A percentile compares a stretch with the other conserved stretches of the same genome.
These are phyloP conservation scores for Dicrurus megarhynchus DNA, from an alignment of 2,113 vertebrate species.

Conservation along the genomic window DNA sequence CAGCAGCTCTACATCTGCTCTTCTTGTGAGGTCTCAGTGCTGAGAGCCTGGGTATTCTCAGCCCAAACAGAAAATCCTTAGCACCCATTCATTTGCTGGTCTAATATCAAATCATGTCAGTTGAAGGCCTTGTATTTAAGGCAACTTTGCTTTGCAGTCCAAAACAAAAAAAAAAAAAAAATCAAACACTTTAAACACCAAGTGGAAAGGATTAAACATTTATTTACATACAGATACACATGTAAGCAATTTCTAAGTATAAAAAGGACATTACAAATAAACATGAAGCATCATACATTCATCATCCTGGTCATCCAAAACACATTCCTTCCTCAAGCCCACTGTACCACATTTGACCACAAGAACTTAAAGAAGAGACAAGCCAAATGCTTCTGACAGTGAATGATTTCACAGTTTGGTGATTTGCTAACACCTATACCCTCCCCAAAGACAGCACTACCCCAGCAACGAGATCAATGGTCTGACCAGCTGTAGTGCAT, in stretches of 20 bases:
- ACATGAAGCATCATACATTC: conserved; percentile 69
- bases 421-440: conserved; percentile 15
- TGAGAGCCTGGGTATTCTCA: background rate
- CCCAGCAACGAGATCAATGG: background rate
- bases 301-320: conserved; percentile 62
- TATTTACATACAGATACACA: conserved; percentile 75
- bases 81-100: background rate
- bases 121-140: background rate
- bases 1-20: background rate
- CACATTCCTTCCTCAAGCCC: conserved; percentile 62
- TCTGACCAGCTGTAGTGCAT: background rate
- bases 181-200: background rate
- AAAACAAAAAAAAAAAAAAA: background rate
- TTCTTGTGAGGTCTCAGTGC: background rate
- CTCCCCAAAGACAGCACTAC: background rate
- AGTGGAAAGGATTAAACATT: conserved; percentile 71
- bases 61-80: background rate
- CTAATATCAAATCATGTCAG: background rate
- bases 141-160: background rate
- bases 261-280: conserved; percentile 71
- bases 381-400: conserved; percentile 17
- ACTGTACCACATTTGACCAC: conserved; percentile 57
- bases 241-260: conserved; percentile 65
- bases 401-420: conserved; percentile 39
- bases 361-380: conserved; percentile 39